A percentile compares a stretch with the other conserved stretches of the same genome.
Evolutionary conservation across 92 coral and sea anemone species (phyloP).

Genomic region (Parazoanthus darwini): DNA sequence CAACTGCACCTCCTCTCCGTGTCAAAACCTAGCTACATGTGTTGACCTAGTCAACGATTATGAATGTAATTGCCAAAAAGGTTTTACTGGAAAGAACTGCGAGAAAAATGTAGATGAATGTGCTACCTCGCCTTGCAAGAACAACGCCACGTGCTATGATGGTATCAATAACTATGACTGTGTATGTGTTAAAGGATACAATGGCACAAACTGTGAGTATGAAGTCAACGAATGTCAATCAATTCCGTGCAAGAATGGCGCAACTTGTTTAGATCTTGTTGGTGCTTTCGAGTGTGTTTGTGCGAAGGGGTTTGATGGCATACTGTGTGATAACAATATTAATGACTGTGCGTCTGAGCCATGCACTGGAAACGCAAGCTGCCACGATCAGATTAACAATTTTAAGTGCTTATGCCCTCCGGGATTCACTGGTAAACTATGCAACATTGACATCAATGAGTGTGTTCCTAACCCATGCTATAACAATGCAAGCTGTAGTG

Average conservation of each 20-base stretch:
- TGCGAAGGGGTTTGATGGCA: not conserved
- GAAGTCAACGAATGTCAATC: constrained; percentile 39
- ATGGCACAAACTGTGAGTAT: constrained; percentile 39
- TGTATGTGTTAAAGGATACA: constrained; percentile 16
- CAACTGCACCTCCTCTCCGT: constrained; percentile 21
- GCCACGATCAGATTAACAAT: not conserved
- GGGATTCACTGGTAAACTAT: not conserved
- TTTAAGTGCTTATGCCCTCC: not conserved
- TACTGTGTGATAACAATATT: not conserved
- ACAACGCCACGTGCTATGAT: constrained; percentile 15
- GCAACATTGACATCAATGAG: constrained; percentile 2
- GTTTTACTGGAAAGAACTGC: not conserved
- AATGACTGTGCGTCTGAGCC: constrained; percentile 2
- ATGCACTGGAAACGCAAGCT: constrained; percentile 1
- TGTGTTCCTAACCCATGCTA: constrained; percentile 40
- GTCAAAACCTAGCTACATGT: not conserved
- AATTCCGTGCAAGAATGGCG: constrained; percentile 38
- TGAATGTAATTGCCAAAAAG: not conserved
- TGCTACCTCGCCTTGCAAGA: not conserved
- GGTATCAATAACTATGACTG: not conserved
- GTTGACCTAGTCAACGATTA: not conserved
- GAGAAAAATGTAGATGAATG: not conserved
- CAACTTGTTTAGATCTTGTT: not conserved
- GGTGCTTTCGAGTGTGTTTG: not conserved
- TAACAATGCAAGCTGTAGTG: constrained; percentile 34